Conservation (phyloP, 2,888 invertebrate species). For the Drosophila rubida region DNA sequence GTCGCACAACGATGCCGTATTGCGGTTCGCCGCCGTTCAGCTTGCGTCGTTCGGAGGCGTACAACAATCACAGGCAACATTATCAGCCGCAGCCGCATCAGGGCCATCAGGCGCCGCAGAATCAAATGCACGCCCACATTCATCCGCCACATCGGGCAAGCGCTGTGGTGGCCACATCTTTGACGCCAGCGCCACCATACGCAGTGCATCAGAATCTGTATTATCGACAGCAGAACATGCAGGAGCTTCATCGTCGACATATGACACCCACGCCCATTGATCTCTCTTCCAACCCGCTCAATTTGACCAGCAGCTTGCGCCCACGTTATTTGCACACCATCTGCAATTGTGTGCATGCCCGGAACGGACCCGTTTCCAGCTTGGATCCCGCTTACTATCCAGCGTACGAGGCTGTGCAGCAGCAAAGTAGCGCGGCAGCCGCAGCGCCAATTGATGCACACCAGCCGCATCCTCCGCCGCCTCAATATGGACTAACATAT, state of each 20-base stretch:
- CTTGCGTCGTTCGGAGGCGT: slow-evolving; percentile 68
- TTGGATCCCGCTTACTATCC: slow-evolving; percentile 82
- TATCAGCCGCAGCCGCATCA: slow-evolving; percentile 71
- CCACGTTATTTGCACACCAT: slow-evolving; percentile 81
- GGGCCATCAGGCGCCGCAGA: slow-evolving; percentile 75
- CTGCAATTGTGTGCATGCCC: slow-evolving; percentile 83
- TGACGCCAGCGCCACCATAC: slow-evolving; percentile 87
- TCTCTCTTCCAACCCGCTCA: slow-evolving; percentile 83
- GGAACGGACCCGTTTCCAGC: slow-evolving; percentile 83
- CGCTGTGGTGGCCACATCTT: slow-evolving; percentile 64
- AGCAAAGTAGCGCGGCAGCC: slow-evolving; percentile 30
- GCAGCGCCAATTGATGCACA: slow-evolving; percentile 59
- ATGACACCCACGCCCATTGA: slow-evolving; percentile 84
- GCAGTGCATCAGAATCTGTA: slow-evolving; percentile 91
- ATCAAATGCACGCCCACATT: slow-evolving; percentile 78
- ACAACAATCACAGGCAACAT: slow-evolving; percentile 69
- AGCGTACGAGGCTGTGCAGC: slow-evolving; percentile 56
- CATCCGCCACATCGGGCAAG: slow-evolving; percentile 67
- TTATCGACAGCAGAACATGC: slow-evolving; percentile 90
- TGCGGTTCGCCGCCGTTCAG: slow-evolving; percentile 83
- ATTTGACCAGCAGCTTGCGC: slow-evolving; percentile 81
- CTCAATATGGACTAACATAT: slow-evolving; percentile 52
- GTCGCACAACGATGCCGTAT: slow-evolving; percentile 79
- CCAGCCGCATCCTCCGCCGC: slow-evolving; percentile 53
- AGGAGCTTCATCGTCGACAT: slow-evolving; percentile 87